Conservation (phyloP, 2,113 vertebrate species). For the Coreoperca whiteheadi region DNA sequence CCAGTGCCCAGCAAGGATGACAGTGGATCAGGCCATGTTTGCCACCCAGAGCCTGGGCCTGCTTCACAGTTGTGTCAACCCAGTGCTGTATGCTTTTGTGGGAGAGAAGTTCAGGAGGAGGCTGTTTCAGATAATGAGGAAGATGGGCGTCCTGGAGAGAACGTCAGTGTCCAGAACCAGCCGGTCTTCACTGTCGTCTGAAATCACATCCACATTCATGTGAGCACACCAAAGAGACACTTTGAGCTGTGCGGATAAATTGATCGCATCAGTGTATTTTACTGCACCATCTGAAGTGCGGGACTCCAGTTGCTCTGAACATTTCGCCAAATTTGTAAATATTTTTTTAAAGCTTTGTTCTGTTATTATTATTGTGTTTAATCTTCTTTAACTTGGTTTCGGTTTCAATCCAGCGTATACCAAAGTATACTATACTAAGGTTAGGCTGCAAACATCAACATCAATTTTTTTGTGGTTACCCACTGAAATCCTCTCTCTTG, state of each 20-base stretch:
- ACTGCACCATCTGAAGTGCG: background rate
- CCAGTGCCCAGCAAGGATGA: constrained; percentile 57
- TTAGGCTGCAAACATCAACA: background rate
- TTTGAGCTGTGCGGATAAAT: background rate
- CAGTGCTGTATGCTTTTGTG: constrained; percentile 83
- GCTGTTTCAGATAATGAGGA: constrained; percentile 55
- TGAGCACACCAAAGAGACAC: constrained; percentile 35
- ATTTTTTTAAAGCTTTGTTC: background rate
- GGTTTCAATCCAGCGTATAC: background rate
- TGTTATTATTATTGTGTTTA: too few relatives aligned
- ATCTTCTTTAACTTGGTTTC: background rate
- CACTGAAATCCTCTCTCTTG: background rate
- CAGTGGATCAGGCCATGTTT: constrained; percentile 70
- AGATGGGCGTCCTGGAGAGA: constrained; percentile 40
- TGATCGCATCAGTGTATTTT: background rate
- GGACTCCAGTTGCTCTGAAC: background rate
- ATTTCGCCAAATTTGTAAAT: background rate
- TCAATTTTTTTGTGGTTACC: background rate
- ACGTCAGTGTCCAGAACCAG: constrained; percentile 23
- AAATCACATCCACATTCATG: constrained; percentile 73
- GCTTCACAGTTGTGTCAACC: constrained; percentile 84
- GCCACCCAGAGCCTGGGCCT: constrained; percentile 80
- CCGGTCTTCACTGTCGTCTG: constrained; percentile 74
- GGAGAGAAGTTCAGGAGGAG: constrained; percentile 80
- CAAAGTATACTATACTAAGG: background rate